These are phyloP conservation scores for Eremophila alpestris DNA, from an alignment of 2,797 vertebrate species.

Conservation along the genomic window DNA sequence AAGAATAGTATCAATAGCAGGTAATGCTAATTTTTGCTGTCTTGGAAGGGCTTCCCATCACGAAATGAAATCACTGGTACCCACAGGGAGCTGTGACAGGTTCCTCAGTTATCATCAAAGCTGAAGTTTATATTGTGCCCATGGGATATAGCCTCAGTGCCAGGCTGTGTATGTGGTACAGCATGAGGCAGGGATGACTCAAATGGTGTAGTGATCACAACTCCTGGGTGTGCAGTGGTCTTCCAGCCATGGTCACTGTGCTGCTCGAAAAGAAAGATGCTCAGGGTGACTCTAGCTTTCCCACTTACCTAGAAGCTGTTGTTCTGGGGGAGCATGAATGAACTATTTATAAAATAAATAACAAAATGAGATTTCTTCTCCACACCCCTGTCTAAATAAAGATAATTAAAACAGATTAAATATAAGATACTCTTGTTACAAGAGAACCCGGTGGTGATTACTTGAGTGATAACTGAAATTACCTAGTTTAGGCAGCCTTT, in stretches of 20 bases:
- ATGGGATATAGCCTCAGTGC: background rate
- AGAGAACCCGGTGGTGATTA: background rate
- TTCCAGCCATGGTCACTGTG: background rate
- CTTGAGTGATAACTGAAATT: background rate
- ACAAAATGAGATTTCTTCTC: background rate
- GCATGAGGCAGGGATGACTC: background rate
- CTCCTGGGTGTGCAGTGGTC: fast-evolving
- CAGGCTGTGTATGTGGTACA: background rate
- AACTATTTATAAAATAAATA: background rate
- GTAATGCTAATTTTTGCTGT: background rate
- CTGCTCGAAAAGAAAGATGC: background rate
- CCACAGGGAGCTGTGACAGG: background rate
- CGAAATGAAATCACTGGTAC: background rate
- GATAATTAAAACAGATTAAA: background rate
- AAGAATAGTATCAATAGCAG: background rate
- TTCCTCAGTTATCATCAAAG: background rate
- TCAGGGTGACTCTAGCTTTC: fast-evolving
- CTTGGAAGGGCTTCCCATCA: background rate
- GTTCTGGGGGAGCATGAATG: background rate
- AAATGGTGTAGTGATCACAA: fast-evolving
- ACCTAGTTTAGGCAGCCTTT: background rate
- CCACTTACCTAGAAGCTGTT: background rate
- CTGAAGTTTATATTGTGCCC: background rate
- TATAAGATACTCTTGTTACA: background rate
- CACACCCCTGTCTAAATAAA: background rate